Percentiles rank a stretch among this genome's conserved stretches.
Evolutionary conservation across 2,797 vertebrate species (phyloP).

Genomic region (Tolypeutes matacus): DNA sequence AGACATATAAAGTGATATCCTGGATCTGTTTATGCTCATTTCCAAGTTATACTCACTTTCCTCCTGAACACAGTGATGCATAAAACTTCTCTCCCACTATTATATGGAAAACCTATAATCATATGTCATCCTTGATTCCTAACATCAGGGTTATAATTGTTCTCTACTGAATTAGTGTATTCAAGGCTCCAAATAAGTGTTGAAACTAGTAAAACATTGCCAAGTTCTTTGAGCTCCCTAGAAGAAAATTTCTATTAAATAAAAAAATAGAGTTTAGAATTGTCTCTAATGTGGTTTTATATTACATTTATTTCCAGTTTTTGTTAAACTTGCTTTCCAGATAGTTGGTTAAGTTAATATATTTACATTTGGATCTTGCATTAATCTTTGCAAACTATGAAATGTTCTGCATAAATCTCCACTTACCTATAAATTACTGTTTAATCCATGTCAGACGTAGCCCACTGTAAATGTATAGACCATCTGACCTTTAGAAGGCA

Average conservation of each 20-base stretch:
- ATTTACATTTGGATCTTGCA: slow-evolving; percentile 78
- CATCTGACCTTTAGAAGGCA: slow-evolving; percentile 47
- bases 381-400: slow-evolving; percentile 79
- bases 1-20: background rate
- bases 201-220: background rate
- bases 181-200: background rate
- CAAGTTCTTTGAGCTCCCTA: background rate
- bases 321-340: slow-evolving; percentile 80
- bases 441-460: slow-evolving; percentile 52
- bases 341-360: slow-evolving; percentile 79
- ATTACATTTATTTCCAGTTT: slow-evolving; percentile 69
- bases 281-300: slow-evolving; percentile 31
- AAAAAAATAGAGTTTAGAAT: slow-evolving; percentile 2
- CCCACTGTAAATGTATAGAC: background rate
- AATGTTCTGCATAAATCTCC: slow-evolving; percentile 74
- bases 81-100: background rate
- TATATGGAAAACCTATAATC: background rate
- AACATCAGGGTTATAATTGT: background rate
- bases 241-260: slow-evolving; percentile 26
- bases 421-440: slow-evolving; percentile 78
- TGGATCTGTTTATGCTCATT: background rate
- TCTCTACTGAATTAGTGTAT: background rate
- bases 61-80: background rate
- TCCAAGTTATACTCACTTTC: background rate
- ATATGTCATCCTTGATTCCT: background rate